A percentile compares a stretch with the other conserved stretches of the same genome.
Conservation (phyloP, 2,113 vertebrate species). For the Parus major region DNA sequence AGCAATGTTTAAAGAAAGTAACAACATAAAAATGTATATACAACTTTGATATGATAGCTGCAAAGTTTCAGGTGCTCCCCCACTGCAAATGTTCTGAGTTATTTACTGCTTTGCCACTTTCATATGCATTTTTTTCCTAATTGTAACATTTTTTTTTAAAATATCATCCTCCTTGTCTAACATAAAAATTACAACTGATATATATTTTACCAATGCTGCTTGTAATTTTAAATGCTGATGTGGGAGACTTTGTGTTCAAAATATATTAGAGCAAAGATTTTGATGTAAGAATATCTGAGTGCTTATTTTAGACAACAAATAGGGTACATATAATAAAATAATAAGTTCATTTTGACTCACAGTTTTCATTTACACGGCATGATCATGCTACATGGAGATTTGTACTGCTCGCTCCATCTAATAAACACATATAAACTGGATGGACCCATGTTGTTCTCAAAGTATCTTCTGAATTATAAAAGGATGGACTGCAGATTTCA, state of each 20-base stretch:
- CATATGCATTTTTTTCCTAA: background rate
- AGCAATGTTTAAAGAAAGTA: constrained; percentile 67
- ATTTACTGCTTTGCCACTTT: background rate
- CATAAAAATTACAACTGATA: background rate
- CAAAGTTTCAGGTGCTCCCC: background rate
- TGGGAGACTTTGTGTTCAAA: background rate
- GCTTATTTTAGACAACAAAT: background rate
- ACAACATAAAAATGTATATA: constrained; percentile 35
- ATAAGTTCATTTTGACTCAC: background rate
- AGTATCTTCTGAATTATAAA: background rate
- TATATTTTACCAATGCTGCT: background rate
- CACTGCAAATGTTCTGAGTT: background rate
- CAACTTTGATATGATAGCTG: constrained; percentile 15
- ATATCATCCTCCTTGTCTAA: background rate
- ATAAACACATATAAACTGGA: background rate
- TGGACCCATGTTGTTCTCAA: background rate
- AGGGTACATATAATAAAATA: background rate
- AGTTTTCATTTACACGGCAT: background rate
- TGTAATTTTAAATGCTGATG: background rate
- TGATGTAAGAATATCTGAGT: background rate
- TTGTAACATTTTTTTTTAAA: background rate
- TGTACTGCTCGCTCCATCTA: background rate
- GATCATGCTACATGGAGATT: background rate
- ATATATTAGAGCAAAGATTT: background rate
- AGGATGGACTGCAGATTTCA: background rate